A percentile compares a stretch with the other conserved stretches of the same genome.
phyloP scores from a whole-genome alignment of 2,113 vertebrate genomes.

The Sinosuthora webbiana region DNA sequence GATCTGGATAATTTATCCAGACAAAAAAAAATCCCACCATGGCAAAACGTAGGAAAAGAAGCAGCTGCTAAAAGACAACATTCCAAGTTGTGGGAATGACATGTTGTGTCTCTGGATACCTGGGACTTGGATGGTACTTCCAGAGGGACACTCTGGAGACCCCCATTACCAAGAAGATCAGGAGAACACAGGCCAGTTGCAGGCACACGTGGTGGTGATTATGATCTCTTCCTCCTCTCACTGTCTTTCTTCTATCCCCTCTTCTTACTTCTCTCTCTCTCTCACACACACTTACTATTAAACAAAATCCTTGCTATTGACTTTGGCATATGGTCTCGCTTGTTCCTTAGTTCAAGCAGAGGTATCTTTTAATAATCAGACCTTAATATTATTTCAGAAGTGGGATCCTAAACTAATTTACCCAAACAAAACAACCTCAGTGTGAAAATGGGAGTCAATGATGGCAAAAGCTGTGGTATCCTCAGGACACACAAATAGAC shows the following conservation, averaged over 20 bases:
- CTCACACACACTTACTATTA: too few species aligned
- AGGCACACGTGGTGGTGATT: not conserved
- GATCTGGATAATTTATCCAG: not conserved
- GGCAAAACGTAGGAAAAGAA: not conserved
- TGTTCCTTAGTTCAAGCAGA: not conserved
- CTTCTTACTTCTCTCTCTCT: not conserved
- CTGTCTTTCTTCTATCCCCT: not conserved
- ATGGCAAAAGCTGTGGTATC: not conserved
- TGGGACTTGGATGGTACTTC: not conserved
- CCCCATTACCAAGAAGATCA: accelerated
- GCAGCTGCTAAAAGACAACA: not conserved
- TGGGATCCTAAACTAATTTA: not conserved
- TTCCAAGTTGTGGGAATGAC: not conserved
- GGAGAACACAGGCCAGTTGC: not conserved
- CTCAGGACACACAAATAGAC: not conserved
- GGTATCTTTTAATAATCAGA: not conserved
- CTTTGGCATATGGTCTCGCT: accelerated
- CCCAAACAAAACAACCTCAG: not conserved
- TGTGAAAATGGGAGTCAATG: not conserved
- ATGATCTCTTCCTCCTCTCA: not conserved
- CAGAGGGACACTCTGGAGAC: accelerated
- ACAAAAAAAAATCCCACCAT: not conserved
- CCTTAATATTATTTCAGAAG: not conserved
- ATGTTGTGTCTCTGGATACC: not conserved
- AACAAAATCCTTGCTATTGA: not conserved